phyloP scores from a whole-genome alignment of 2,888 invertebrate genomes.

The Lepidochrysops patricia region DNA sequence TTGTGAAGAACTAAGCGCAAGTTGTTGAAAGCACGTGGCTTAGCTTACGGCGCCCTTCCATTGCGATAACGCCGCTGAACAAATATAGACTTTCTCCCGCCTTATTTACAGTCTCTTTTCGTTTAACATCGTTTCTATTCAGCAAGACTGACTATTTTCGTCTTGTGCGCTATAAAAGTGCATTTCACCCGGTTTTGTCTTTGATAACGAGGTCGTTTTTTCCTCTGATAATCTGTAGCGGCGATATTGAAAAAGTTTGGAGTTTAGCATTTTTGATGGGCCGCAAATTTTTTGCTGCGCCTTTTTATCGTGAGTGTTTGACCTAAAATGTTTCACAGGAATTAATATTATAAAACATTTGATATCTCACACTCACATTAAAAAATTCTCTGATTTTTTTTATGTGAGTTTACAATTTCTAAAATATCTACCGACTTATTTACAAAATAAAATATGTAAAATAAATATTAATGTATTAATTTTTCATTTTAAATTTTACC shows the following conservation, averaged over 20 bases:
- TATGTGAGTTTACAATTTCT: too few relatives aligned
- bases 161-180: slow-evolving; percentile 53
- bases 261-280: not conserved
- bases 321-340: too few relatives aligned
- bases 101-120: slow-evolving; percentile 51
- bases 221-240: slow-evolving; percentile 34
- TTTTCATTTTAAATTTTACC: too few relatives aligned
- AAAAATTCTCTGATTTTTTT: too few relatives aligned
- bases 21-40: slow-evolving; percentile 70
- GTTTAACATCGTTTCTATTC: slow-evolving; percentile 39
- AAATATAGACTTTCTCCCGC: slow-evolving; percentile 64
- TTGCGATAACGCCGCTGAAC: slow-evolving; percentile 45
- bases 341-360: too few relatives aligned
- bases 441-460: too few relatives aligned
- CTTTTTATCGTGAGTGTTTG: not conserved
- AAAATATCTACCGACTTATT: too few relatives aligned
- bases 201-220: slow-evolving; percentile 16
- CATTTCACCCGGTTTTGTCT: slow-evolving; percentile 33
- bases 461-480: too few relatives aligned
- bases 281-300: not conserved
- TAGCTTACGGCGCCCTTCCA: slow-evolving; percentile 58
- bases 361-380: too few relatives aligned
- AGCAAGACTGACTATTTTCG: slow-evolving; percentile 65
- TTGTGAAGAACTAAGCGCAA: slow-evolving; percentile 72
- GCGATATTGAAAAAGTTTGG: slow-evolving; percentile 42